Conservation (phyloP, 92 coral and sea anemone species). For the Pocillopora grandis region DNA sequence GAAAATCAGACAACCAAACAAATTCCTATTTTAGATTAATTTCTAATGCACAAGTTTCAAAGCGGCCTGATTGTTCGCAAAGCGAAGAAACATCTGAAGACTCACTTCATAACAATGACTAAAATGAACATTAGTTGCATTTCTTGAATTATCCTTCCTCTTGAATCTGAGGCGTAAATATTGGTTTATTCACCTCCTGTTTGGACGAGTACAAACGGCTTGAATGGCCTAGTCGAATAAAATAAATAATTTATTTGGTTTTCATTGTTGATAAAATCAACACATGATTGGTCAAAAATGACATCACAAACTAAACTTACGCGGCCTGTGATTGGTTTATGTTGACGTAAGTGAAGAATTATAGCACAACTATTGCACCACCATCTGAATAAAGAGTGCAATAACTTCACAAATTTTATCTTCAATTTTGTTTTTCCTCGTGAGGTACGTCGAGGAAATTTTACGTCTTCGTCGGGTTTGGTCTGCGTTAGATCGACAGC, state of each 20-base stretch:
- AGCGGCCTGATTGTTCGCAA: too few species aligned
- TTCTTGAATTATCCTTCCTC: too few species aligned
- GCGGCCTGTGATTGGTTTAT: conserved; percentile 50
- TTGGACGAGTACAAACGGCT: conserved; percentile 16
- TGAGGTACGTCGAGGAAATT: conserved; percentile 14
- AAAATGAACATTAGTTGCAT: too few species aligned
- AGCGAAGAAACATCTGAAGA: too few species aligned
- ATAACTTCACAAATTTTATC: conserved; percentile 11
- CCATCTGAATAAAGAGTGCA: conserved; percentile 74
- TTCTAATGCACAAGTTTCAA: too few species aligned
- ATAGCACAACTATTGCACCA: conserved; percentile 78
- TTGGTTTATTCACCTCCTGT: background rate
- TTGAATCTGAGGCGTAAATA: background rate
- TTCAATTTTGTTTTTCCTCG: conserved; percentile 12
- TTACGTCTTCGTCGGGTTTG: background rate
- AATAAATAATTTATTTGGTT: conserved; percentile 3
- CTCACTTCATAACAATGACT: too few species aligned
- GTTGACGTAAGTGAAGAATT: conserved; percentile 50
- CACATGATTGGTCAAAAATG: conserved; percentile 27
- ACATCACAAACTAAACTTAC: conserved; percentile 30
- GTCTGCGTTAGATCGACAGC: conserved; percentile 27
- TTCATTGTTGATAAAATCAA: conserved; percentile 14
- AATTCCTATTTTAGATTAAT: too few species aligned
- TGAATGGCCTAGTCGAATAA: background rate
- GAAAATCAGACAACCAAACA: too few species aligned